Evolutionary conservation across 2,797 vertebrate genomes (phyloP).

Genomic region (Gallinago solitaria): DNA sequence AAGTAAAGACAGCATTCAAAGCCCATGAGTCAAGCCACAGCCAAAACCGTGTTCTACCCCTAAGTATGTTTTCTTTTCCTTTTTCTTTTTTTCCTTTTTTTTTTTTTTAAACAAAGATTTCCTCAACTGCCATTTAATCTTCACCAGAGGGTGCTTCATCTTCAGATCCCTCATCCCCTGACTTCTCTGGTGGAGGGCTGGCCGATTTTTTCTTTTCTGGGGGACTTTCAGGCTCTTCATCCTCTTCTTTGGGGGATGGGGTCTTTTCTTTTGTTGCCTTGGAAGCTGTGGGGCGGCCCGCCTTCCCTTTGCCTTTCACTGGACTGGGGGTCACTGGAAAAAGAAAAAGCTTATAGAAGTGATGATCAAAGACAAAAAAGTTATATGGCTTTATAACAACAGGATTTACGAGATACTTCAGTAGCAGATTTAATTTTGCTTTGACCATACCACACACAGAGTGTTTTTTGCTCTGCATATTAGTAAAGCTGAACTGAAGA

Average conservation of each 20-base stretch:
- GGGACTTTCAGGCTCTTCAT: conserved; percentile 82
- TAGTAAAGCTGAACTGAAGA: neutral
- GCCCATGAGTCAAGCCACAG: conserved; percentile 82
- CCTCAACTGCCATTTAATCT: conserved; percentile 86
- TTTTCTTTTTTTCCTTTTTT: neutral
- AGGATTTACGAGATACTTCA: neutral
- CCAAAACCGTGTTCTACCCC: conserved; percentile 82
- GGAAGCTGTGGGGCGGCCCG: conserved; percentile 88
- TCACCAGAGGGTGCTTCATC: conserved; percentile 96
- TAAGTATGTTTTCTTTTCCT: conserved; percentile 74
- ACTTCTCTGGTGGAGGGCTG: conserved; percentile 87
- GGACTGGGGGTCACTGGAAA: conserved; percentile 94
- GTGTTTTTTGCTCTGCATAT: rapidly evolving
- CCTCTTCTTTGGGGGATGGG: conserved; percentile 92
- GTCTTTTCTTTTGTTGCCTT: conserved; percentile 92
- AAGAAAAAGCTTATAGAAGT: conserved; percentile 10
- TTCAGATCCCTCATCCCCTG: conserved; percentile 93
- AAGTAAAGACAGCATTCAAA: conserved; percentile 81
- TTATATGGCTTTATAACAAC: neutral
- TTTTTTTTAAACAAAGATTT: conserved; percentile 68
- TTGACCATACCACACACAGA: rapidly evolving
- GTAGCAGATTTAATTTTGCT: neutral
- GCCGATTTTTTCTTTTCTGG: conserved; percentile 86
- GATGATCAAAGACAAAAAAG: neutral
- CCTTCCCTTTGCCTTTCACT: conserved; percentile 96